A percentile compares a stretch with the other conserved stretches of the same genome.
These are phyloP conservation scores for Lacerta agilis DNA, from an alignment of 2,797 vertebrate genomes.

Conservation along the genomic window DNA sequence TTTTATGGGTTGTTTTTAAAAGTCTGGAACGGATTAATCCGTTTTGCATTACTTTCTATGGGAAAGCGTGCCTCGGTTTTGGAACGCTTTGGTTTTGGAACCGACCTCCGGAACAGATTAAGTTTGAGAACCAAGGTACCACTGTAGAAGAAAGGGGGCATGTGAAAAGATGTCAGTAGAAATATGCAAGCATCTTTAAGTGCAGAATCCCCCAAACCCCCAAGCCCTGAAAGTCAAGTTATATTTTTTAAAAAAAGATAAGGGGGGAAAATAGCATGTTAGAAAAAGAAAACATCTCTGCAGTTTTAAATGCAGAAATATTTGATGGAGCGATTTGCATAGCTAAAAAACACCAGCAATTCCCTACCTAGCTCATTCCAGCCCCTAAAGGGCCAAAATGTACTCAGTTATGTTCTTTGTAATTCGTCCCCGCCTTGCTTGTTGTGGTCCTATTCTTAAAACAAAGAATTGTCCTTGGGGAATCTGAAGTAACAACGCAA, in stretches of 20 bases:
- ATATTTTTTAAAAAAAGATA: not conserved
- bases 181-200: too few relatives aligned
- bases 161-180: too few relatives aligned
- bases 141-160: too few relatives aligned
- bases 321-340: not conserved
- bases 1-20: too few relatives aligned
- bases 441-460: not conserved
- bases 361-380: not conserved
- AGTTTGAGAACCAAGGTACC: too few relatives aligned
- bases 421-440: not conserved
- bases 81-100: too few relatives aligned
- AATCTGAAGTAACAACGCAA: not conserved
- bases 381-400: not conserved
- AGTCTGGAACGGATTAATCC: too few relatives aligned
- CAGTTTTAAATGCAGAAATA: not conserved
- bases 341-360: not conserved
- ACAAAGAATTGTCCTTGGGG: not conserved
- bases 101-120: too few relatives aligned
- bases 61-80: too few relatives aligned
- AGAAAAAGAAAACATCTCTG: not conserved
- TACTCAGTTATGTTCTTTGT: not conserved
- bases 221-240: not conserved
- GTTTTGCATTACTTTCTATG: too few relatives aligned
- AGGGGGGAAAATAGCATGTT: not conserved
- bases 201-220: too few relatives aligned